Percentiles rank a stretch among this genome's conserved stretches.
phyloP scores from a whole-genome alignment of 2,888 invertebrate species.

The Eristalis arbustorum region DNA sequence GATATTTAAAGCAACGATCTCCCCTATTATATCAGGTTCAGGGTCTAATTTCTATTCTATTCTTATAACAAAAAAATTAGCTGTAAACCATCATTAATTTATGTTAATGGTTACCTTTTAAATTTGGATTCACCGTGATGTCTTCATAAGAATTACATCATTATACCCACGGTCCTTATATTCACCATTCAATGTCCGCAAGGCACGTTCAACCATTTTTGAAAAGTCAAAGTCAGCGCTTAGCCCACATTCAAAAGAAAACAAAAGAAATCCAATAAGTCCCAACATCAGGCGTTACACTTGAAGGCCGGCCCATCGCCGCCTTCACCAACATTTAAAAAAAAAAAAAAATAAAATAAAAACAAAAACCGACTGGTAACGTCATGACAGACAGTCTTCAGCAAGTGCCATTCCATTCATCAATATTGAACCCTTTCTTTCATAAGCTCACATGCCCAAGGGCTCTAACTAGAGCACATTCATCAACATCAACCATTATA shows the following conservation, averaged over 20 bases:
- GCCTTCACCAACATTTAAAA: background rate
- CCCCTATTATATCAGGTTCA: too few relatives aligned
- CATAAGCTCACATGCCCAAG: background rate
- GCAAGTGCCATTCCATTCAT: background rate
- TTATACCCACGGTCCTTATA: background rate
- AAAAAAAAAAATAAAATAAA: too few relatives aligned
- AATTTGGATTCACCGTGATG: background rate
- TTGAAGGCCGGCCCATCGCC: background rate
- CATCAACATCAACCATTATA: background rate
- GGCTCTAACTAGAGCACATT: conserved; percentile 1
- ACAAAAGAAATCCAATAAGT: background rate
- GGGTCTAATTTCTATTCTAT: too few relatives aligned
- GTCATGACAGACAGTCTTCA: background rate
- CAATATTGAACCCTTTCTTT: background rate
- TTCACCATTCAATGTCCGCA: background rate
- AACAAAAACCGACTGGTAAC: too few relatives aligned
- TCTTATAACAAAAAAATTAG: too few relatives aligned
- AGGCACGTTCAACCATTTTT: background rate
- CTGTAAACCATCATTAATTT: too few relatives aligned
- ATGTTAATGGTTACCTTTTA: too few relatives aligned
- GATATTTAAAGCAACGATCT: too few relatives aligned
- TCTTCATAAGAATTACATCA: background rate
- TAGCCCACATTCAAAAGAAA: background rate
- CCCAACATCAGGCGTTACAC: background rate
- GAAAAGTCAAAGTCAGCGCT: background rate